Percentiles rank a stretch among this genome's conserved stretches.
Evolutionary conservation across 2,113 vertebrate species (phyloP).

Genomic region (Catharus fuscescens): DNA sequence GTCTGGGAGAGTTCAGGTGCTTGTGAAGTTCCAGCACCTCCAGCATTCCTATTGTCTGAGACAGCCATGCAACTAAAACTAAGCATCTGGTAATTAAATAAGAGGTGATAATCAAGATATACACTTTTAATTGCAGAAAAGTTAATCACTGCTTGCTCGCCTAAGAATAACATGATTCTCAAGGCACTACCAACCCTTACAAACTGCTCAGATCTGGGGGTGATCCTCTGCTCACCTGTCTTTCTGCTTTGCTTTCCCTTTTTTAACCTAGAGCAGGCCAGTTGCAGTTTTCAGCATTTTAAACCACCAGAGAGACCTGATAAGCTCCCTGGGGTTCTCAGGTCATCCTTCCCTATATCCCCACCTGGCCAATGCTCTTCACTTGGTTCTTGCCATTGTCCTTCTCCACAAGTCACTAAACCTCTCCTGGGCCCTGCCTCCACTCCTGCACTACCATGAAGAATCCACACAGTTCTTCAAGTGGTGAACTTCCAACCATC

Average conservation of each 20-base stretch:
- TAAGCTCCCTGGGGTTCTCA: neutral
- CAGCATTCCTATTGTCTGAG: neutral
- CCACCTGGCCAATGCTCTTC: neutral
- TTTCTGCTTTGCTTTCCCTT: neutral
- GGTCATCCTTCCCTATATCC: neutral
- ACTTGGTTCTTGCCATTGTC: neutral
- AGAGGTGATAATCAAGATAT: neutral
- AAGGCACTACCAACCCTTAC: neutral
- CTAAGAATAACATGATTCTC: neutral
- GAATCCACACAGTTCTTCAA: accelerated
- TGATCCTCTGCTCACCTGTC: neutral
- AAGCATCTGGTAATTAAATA: conserved; percentile 8
- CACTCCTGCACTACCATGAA: neutral
- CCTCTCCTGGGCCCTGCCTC: neutral
- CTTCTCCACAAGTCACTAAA: neutral
- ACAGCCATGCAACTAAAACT: neutral
- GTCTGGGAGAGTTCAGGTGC: neutral
- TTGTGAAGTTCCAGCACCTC: neutral
- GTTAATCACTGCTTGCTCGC: neutral
- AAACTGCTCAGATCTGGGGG: neutral
- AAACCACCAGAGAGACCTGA: neutral
- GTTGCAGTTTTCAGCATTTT: neutral
- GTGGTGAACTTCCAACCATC: neutral
- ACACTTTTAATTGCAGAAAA: neutral
- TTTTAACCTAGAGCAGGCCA: neutral